A percentile compares a stretch with the other conserved stretches of the same genome.
Evolutionary conservation across 2,888 invertebrate genomes (phyloP).

Genomic region (Limnephilus auricula): DNA sequence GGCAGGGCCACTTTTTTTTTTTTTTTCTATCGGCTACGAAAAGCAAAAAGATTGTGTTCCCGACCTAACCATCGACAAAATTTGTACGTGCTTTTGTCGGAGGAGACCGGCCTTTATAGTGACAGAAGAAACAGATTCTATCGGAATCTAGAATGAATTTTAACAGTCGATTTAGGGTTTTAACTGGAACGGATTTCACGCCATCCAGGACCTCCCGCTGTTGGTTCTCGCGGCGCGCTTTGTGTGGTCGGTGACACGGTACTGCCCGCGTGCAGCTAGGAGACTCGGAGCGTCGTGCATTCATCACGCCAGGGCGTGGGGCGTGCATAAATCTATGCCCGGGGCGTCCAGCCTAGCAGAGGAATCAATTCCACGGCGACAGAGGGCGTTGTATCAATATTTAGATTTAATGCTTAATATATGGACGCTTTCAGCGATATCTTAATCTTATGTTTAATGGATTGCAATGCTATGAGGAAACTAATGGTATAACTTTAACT

Average conservation of each 20-base stretch:
- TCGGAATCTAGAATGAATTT: neutral
- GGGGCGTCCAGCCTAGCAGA: conserved; percentile 36
- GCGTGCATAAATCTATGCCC: conserved; percentile 39
- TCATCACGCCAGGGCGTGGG: conserved; percentile 42
- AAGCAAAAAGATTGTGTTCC: too few relatives aligned
- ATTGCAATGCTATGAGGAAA: neutral
- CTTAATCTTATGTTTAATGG: neutral
- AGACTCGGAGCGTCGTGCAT: neutral
- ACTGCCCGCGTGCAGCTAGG: conserved; percentile 17
- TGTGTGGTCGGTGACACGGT: conserved; percentile 39
- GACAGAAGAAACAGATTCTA: too few relatives aligned
- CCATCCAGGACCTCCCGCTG: conserved; percentile 38
- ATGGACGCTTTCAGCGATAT: conserved; percentile 5
- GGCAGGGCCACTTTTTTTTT: too few relatives aligned
- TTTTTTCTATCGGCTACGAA: too few relatives aligned
- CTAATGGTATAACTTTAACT: neutral
- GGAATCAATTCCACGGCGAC: conserved; percentile 51
- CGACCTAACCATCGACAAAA: too few relatives aligned
- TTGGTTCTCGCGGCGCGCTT: conserved; percentile 16
- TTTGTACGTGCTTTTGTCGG: too few relatives aligned
- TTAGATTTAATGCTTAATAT: conserved; percentile 28
- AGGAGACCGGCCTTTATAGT: too few relatives aligned
- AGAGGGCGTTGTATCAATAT: conserved; percentile 39
- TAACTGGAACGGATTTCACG: conserved; percentile 39
- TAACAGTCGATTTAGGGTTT: neutral